Evolutionary conservation across 37 sponge, comb jelly and placozoan species (phyloP).

Genomic region (Mnemiopsis leidyi): DNA sequence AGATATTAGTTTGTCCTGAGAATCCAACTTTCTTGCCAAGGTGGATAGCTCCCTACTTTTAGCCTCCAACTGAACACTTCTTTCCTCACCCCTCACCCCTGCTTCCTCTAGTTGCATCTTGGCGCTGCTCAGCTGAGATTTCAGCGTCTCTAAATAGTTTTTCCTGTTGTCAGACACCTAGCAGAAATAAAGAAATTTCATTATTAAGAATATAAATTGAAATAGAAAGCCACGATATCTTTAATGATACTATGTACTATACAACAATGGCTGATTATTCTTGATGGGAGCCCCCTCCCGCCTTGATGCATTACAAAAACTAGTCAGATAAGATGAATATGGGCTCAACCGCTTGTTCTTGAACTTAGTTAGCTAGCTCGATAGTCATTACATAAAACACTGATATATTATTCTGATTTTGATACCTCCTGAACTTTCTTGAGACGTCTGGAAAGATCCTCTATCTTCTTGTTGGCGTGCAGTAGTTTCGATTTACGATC

Average conservation of each 20-base stretch:
- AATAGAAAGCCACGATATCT: neutral
- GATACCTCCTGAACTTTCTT: slow-evolving; percentile 15
- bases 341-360: too few relatives aligned
- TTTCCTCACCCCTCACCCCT: neutral
- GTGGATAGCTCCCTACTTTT: neutral
- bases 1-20: neutral
- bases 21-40: neutral
- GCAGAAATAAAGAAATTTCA: neutral
- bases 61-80: neutral
- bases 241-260: too few relatives aligned
- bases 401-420: neutral
- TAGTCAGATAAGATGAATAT: too few relatives aligned
- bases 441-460: neutral
- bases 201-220: neutral
- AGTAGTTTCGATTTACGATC: neutral
- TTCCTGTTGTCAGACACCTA: slow-evolving; percentile 15
- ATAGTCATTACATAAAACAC: too few relatives aligned
- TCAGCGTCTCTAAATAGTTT: slow-evolving; percentile 35
- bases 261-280: too few relatives aligned
- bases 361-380: too few relatives aligned
- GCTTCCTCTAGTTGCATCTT: neutral
- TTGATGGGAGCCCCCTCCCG: too few relatives aligned
- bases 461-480: neutral
- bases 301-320: too few relatives aligned
- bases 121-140: neutral